Evolutionary conservation across 2,113 vertebrate species (phyloP).

Genomic region (Trinectes maculatus): DNA sequence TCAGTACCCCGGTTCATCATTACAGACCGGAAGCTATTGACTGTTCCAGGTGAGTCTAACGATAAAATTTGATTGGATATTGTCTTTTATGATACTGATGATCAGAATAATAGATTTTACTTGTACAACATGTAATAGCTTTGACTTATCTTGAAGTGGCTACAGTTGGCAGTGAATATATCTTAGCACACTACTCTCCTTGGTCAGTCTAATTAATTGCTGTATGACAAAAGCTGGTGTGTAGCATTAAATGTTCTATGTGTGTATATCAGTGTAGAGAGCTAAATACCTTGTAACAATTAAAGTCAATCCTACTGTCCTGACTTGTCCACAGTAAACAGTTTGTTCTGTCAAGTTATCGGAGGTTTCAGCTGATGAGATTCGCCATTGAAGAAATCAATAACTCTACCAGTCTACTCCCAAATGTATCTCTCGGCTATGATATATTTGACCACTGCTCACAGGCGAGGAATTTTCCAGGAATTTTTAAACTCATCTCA

Average conservation of each 20-base stretch:
- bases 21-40: conserved; percentile 56
- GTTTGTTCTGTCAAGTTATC: conserved; percentile 73
- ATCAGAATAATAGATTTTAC: too few relatives aligned
- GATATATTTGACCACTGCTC: conserved; percentile 86
- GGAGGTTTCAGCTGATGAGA: conserved; percentile 84
- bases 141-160: too few relatives aligned
- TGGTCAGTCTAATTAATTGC: not conserved
- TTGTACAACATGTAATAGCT: not conserved
- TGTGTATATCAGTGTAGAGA: not conserved
- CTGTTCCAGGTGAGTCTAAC: conserved; percentile 69
- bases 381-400: conserved; percentile 87
- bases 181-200: too few relatives aligned
- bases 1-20: accelerated
- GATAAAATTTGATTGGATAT: not conserved
- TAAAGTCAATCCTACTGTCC: not conserved
- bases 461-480: conserved; percentile 64
- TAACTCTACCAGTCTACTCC: conserved; percentile 85
- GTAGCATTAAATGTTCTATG: not conserved
- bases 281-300: too few relatives aligned
- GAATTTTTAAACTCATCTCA: conserved; percentile 70
- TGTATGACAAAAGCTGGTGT: not conserved
- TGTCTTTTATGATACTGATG: not conserved
- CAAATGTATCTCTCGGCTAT: conserved; percentile 86
- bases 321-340: conserved; percentile 55
- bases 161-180: too few relatives aligned